Conservation (phyloP, 2,888 invertebrate genomes). For the Acronicta leporina region DNA sequence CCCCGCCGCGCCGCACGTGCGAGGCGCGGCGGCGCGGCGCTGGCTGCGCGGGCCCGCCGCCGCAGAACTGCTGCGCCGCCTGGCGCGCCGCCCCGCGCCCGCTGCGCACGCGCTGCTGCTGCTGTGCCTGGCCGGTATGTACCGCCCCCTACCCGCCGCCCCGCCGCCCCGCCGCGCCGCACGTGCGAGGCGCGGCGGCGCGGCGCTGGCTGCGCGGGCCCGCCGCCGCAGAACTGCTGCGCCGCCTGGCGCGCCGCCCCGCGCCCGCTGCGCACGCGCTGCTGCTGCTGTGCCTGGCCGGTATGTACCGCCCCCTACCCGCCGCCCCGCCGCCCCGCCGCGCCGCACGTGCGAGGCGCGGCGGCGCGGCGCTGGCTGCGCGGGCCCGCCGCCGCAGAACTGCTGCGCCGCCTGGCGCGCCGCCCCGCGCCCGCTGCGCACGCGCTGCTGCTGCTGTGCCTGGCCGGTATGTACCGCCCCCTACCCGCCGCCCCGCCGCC, state of each 20-base stretch:
- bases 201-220: no score
- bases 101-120: not conserved
- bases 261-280: not conserved
- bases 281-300: not conserved
- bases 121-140: conserved; percentile 82
- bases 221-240: conserved; percentile 58
- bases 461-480: conserved; percentile 80
- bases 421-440: not conserved
- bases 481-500: not conserved
- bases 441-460: no score
- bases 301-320: not conserved
- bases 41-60: not conserved
- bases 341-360: conserved; percentile 71
- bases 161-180: not conserved
- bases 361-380: conserved; percentile 42
- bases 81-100: not conserved
- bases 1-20: conserved; percentile 1
- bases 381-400: not conserved
- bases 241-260: conserved; percentile 73
- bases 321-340: not conserved
- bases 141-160: conserved; percentile 44
- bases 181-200: no score
- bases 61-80: not conserved
- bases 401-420: not conserved
- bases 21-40: conserved; percentile 74